phyloP scores from a whole-genome alignment of 2,888 invertebrate genomes.

The Alcis repandata region DNA sequence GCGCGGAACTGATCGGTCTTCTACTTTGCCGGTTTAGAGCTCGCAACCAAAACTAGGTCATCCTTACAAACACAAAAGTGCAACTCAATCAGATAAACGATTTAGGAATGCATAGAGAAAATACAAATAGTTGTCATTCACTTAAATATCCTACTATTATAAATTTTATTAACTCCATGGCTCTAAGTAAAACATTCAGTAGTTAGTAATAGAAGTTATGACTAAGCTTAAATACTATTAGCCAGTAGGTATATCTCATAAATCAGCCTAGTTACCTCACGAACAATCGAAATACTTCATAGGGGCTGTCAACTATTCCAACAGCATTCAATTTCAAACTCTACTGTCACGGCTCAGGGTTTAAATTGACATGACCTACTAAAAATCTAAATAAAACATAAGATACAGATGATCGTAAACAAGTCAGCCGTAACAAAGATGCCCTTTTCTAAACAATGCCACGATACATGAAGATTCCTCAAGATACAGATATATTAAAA shows the following conservation, averaged over 20 bases:
- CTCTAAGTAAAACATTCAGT: background rate
- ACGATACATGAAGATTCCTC: slow-evolving; percentile 31
- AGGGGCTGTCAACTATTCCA: background rate
- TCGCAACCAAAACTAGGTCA: too few relatives aligned
- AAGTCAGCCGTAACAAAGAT: slow-evolving; percentile 43
- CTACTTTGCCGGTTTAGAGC: too few relatives aligned
- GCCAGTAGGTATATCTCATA: slow-evolving; percentile 3
- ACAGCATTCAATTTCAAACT: background rate
- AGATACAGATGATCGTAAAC: slow-evolving; percentile 49
- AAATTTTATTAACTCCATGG: too few relatives aligned
- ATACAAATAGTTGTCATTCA: too few relatives aligned
- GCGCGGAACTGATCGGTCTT: too few relatives aligned
- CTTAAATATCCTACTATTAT: too few relatives aligned
- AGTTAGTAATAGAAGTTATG: slow-evolving; percentile 2
- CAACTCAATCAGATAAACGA: too few relatives aligned
- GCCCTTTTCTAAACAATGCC: slow-evolving; percentile 50
- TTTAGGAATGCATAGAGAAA: too few relatives aligned
- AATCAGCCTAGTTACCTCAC: slow-evolving; percentile 15
- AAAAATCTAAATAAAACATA: slow-evolving; percentile 7
- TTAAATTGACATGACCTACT: background rate
- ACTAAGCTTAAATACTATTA: background rate
- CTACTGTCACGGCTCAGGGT: background rate
- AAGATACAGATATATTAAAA: slow-evolving; percentile 5
- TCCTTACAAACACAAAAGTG: too few relatives aligned
- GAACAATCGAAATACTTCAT: slow-evolving; percentile 11